Percentiles rank a stretch among this genome's conserved stretches.
Evolutionary conservation across 2,797 vertebrate species (phyloP).

Genomic region (Enteromius unitaeniatus): DNA sequence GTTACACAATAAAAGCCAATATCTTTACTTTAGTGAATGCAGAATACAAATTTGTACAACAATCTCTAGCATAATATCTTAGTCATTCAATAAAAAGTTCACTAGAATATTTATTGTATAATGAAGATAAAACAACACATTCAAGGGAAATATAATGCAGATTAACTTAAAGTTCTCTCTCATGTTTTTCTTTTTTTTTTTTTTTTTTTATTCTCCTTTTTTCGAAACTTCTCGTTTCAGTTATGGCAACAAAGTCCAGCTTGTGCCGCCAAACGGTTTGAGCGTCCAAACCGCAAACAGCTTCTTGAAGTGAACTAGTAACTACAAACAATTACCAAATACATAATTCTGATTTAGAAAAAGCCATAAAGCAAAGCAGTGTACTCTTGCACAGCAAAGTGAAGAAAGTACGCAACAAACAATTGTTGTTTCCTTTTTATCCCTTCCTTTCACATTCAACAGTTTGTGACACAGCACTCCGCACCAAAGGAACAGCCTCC

Average conservation of each 20-base stretch:
- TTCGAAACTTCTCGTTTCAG: slow-evolving; percentile 91
- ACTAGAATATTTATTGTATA: slow-evolving; percentile 99
- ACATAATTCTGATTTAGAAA: slow-evolving; percentile 95
- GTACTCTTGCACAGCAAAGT: slow-evolving; percentile 96
- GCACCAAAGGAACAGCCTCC: slow-evolving; percentile 77
- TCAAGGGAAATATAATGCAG: slow-evolving; percentile 92
- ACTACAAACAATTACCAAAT: slow-evolving; percentile 99
- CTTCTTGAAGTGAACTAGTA: slow-evolving; percentile 92
- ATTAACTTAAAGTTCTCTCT: slow-evolving; percentile 84
- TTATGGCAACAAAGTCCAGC: slow-evolving; percentile 99
- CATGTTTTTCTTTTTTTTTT: slow-evolving; percentile 70
- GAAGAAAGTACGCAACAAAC: slow-evolving; percentile 90
- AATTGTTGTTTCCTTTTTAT: slow-evolving; percentile 80
- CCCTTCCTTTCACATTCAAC: slow-evolving; percentile 92
- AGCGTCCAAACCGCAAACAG: slow-evolving; percentile 92
- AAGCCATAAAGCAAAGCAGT: slow-evolving; percentile 98
- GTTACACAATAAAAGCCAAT: slow-evolving; percentile 97
- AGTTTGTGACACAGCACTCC: slow-evolving; percentile 79
- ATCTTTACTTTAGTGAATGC: slow-evolving; percentile 98
- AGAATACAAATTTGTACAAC: slow-evolving; percentile 99
- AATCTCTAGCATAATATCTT: slow-evolving; percentile 98
- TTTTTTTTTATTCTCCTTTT: slow-evolving; percentile 68
- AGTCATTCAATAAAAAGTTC: slow-evolving; percentile 99
- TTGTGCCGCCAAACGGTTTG: slow-evolving; percentile 98
- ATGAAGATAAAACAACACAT: slow-evolving; percentile 99